A percentile compares a stretch with the other conserved stretches of the same genome.
These are phyloP conservation scores for Nomada fucata DNA, from an alignment of 2,888 invertebrate species.

Conservation along the genomic window DNA sequence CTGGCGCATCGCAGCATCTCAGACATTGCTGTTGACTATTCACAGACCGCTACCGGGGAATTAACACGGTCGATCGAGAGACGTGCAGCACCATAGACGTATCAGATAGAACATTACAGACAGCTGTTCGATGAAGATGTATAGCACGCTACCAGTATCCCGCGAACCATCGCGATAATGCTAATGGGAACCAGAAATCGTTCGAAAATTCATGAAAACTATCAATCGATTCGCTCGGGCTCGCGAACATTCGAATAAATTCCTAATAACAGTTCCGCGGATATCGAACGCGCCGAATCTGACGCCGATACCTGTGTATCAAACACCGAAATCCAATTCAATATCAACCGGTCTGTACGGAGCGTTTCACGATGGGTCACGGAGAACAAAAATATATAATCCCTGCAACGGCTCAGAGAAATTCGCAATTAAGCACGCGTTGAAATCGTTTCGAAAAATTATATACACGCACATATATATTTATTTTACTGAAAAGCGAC, in stretches of 20 bases:
- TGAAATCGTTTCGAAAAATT: neutral
- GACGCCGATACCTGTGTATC: no score
- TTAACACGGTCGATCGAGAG: conserved; percentile 43
- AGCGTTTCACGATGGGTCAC: no score
- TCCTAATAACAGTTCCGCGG: no score
- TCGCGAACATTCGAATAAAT: no score
- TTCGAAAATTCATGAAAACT: neutral
- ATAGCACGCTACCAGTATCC: conserved; percentile 2
- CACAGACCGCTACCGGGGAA: conserved; percentile 44
- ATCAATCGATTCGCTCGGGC: no score
- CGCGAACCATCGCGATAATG: neutral
- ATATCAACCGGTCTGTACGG: no score
- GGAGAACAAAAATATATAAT: no score
- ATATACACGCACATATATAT: no score
- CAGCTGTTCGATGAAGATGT: conserved; percentile 32
- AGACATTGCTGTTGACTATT: conserved; percentile 48
- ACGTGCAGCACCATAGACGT: conserved; percentile 21
- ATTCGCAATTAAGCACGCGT: no score
- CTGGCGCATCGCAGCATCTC: conserved; percentile 35
- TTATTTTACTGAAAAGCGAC: neutral
- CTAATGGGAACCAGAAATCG: neutral
- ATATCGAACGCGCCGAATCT: no score
- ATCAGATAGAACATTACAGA: conserved; percentile 7
- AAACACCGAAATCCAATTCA: no score
- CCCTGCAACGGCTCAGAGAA: no score